Percentiles rank a stretch among this genome's conserved stretches.
phyloP scores from a whole-genome alignment of 2,888 invertebrate genomes.

The Conus canariensis region DNA sequence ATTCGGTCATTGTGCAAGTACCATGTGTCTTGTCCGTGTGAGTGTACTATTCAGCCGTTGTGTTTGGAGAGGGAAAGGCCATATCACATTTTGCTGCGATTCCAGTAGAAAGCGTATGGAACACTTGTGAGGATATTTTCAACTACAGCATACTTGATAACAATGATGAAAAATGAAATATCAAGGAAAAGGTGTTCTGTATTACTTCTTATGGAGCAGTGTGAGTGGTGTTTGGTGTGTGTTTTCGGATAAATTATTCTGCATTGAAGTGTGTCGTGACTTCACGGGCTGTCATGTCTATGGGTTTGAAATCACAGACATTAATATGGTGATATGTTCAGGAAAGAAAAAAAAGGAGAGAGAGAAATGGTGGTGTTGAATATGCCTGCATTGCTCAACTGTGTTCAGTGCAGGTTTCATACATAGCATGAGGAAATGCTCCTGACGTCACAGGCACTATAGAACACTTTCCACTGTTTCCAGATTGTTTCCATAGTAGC shows the following conservation, averaged over 20 bases:
- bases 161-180: background rate
- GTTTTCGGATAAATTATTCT: too few relatives aligned
- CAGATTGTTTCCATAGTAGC: too few relatives aligned
- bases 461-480: too few relatives aligned
- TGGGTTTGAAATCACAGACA: too few relatives aligned
- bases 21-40: background rate
- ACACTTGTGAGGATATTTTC: background rate
- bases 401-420: background rate
- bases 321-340: too few relatives aligned
- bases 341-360: too few relatives aligned
- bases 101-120: too few relatives aligned
- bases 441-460: too few relatives aligned
- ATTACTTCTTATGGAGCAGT: background rate
- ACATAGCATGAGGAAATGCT: too few relatives aligned
- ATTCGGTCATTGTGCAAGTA: background rate
- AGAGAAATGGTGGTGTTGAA: background rate
- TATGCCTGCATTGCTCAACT: background rate
- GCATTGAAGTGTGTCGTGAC: too few relatives aligned
- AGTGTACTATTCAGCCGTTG: background rate
- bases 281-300: too few relatives aligned
- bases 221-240: background rate
- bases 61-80: background rate
- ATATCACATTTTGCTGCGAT: background rate
- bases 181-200: background rate
- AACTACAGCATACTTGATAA: conserved; percentile 17